These are phyloP conservation scores for Ectemnius lituratus DNA, from an alignment of 2,888 invertebrate genomes.

Conservation along the genomic window DNA sequence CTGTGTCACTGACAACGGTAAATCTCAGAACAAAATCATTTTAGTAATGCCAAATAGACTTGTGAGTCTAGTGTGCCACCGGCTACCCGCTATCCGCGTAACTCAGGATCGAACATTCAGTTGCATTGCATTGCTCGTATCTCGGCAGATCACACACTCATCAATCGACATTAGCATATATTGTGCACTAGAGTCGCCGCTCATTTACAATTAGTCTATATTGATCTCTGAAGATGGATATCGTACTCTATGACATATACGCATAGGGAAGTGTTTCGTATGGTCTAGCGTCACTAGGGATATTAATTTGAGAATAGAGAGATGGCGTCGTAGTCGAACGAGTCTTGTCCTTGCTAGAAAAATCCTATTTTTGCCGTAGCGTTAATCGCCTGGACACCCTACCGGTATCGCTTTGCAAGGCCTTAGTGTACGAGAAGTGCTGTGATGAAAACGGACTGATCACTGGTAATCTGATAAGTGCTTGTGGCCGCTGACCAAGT, in stretches of 20 bases:
- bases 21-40: slow-evolving; percentile 69
- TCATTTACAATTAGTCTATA: too few relatives aligned
- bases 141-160: slow-evolving; percentile 5
- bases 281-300: too few relatives aligned
- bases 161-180: neutral
- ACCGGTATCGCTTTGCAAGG: slow-evolving; percentile 77
- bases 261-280: too few relatives aligned
- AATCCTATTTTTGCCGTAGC: slow-evolving; percentile 72
- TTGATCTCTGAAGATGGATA: too few relatives aligned
- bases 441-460: too few relatives aligned
- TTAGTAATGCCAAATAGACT: too few relatives aligned
- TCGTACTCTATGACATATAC: too few relatives aligned
- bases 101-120: slow-evolving; percentile 31
- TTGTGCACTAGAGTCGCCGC: too few relatives aligned
- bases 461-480: too few relatives aligned
- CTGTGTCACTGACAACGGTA: slow-evolving; percentile 77
- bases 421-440: slow-evolving; percentile 62
- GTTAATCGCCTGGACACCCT: slow-evolving; percentile 75
- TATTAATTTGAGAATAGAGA: too few relatives aligned
- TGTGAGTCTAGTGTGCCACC: slow-evolving; percentile 9
- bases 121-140: slow-evolving; percentile 30
- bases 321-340: too few relatives aligned
- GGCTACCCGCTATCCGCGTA: slow-evolving; percentile 24
- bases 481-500: too few relatives aligned
- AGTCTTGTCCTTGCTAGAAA: neutral